Base-by-base conservation (phyloP, 2,797 vertebrate species). In the Crocidura indochinensis region DNA sequence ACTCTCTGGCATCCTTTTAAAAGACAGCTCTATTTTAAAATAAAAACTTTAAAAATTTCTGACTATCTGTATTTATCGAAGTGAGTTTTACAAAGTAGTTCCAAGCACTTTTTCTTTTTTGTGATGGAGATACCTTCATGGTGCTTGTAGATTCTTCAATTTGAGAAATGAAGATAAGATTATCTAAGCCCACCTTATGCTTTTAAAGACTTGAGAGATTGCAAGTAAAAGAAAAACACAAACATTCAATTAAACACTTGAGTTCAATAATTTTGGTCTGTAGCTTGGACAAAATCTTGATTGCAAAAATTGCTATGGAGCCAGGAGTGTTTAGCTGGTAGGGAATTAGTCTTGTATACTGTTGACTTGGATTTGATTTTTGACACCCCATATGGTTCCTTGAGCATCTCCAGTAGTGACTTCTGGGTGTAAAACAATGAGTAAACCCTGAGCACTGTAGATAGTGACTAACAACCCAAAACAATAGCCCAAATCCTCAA, bases 191-290 rank as follows among this genome's bases (percentile, higher is more conserved):
- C 2, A 62, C 27, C 14, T 64, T 94, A 15, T 31, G 27, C 29
- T 87, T 95, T 90, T 71, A 91, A 89, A 88, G 65, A 77, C 0
- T 17, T 67, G 10, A 31, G 31, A 31, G 26, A 67, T 91, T 89
- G 82, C 71, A 85, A 76, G 53, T 56, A 56, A 56, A 56, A 17
- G 5, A 56, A 56, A 17, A 11, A 56, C 53, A 56, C 17, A 27
- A 76, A 84, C 46, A 79, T 71, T 47, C 74, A 88, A 31, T 78
- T 73, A 71, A 88, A 20, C 20, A 46, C 12, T 68, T 47, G 51
- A 60, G 53, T 84, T 64, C 51, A 80, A 47, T 72, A 64, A 84
- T 92, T 94, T 79, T 84, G 49, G 46, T 26, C 14, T 26, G 87
- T 84, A 68, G 80, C 65, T 88, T 46, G 15, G 51, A 71, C 82